Evolutionary conservation across 2,888 invertebrate species (phyloP), one percentile per base, ranked within the genome.

Genomic region (Aporophyla lueneburgensis): DNA sequence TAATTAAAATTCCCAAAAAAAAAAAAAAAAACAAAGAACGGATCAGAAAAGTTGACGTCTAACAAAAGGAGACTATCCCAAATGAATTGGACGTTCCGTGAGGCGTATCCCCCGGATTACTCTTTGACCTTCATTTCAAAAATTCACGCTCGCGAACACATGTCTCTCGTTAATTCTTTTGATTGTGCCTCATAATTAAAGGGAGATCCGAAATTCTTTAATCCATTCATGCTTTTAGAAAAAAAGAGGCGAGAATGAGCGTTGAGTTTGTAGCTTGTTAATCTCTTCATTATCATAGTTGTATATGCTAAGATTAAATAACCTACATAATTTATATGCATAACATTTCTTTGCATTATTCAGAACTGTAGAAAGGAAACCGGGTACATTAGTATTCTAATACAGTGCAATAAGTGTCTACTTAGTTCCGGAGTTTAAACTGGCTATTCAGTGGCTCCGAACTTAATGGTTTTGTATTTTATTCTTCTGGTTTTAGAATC

Each of bases 71-170:
- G 80, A 83, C 76, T 76, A 85, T 83, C 61, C 71, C 74, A 84
- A 87, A 89, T 87, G 84, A 88, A 87, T 89, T 86, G 80, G 81
- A 86, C 76, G 69, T 86, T 85, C 78, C 56, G 75, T 71, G 70
- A 71, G 74, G 71, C 74, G 73, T 80, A 76, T 75, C 65, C 76
- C 16, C 16, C 54, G 80, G 86, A 88, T 89, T 89, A 86, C 54
- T 81, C 75, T 83, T 81, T 78, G 84, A 85, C 81, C 86, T 87
- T 86, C 85, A 85, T 86, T 86, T 82, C 5, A 78, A 79, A 87
- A 86, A 89, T 86, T 84, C 67, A 83, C 79, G 83, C 79, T 83
- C 70, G 49, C 74, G 59, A 81, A 84, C 84, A 81, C 80, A 83
- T 82, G 80, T 84, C 76, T 76, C 68, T 76, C 71, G 68, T 76